phyloP scores from a whole-genome alignment of 1,140 invertebrate genomes.

The Asbolus verrucosus region DNA sequence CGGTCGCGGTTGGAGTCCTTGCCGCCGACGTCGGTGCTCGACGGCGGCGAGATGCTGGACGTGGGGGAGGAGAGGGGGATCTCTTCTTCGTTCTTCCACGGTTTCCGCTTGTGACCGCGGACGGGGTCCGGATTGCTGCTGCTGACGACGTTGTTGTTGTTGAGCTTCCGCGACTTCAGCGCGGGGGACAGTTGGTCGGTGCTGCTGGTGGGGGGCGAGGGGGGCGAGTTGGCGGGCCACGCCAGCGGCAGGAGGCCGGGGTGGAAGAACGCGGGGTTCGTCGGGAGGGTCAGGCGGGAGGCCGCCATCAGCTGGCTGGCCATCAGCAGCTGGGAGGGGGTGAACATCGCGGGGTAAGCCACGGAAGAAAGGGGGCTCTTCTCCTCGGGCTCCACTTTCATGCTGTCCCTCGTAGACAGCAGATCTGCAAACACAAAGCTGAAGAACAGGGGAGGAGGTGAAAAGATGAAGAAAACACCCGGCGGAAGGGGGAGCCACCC shows the following conservation, averaged over 20 bases:
- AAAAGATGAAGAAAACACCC: too few relatives aligned
- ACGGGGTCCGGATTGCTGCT: conserved; percentile 67
- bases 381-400: conserved; percentile 59
- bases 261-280: conserved; percentile 70
- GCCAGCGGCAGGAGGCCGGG: conserved; percentile 64
- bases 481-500: too few relatives aligned
- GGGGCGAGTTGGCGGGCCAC: conserved; percentile 62
- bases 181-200: conserved; percentile 60
- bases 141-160: conserved; percentile 66
- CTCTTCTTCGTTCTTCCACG: conserved; percentile 62
- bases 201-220: conserved; percentile 60
- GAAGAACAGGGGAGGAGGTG: too few relatives aligned
- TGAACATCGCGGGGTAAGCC: conserved; percentile 63
- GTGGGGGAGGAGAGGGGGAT: conserved; percentile 66
- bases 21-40: conserved; percentile 63
- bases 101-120: conserved; percentile 62
- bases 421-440: conserved; percentile 55
- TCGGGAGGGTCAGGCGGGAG: conserved; percentile 64
- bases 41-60: conserved; percentile 68
- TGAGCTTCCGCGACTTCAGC: conserved; percentile 63
- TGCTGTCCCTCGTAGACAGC: too few relatives aligned
- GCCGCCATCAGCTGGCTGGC: conserved; percentile 69
- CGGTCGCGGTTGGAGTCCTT: conserved; percentile 77
- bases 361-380: conserved; percentile 56
- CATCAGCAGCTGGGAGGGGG: conserved; percentile 69